Base-by-base conservation (phyloP, 2,113 vertebrate species). In the Rhea americana region DNA sequence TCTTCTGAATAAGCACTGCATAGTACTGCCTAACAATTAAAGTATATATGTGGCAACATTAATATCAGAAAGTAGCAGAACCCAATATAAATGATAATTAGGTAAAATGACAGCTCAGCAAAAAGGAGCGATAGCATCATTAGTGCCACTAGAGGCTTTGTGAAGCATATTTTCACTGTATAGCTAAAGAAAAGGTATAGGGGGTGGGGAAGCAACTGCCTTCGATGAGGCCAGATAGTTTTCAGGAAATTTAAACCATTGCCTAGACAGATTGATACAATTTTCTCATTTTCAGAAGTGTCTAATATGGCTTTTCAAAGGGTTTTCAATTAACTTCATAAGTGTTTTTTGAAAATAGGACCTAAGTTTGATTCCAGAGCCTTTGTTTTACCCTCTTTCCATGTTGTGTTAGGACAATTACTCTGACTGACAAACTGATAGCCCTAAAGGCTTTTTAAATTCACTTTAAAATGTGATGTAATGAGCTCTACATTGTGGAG, bases 61-160 rank as follows among this genome's bases (percentile, higher is more conserved):
- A 96, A 90, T 89, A 95, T 47, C 50, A 67, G 90, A 95, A 89
- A 79, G 78, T 77, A 94, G 85, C 74, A 92, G 93, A 96, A 94
- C 26, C 37, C 84, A 96, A 96, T 96, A 96, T 95, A 96, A 96
- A 96, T 96, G 94, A 87, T 96, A 96, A 96, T 96, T 95, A 95
- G 96, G 50, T 66, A 89, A 91, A 96, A 89, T 95, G 95, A 96
- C 93, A 96, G 93, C 88, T 96, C 90, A 95, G 91, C 94, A 91
- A 89, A 96, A 95, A 95, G 94, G 93, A 96, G 77, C 7, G 58
- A 95, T 95, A 87, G 81, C 91, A 87, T 94, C 93, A 94, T 96
- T 96, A 96, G 91, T 95, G 95, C 91, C 95, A 96, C 85, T 72
- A 95, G 88, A 41, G 93, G 48, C 88, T 95, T 87, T 89, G 88